A percentile compares a stretch with the other conserved stretches of the same genome.
Evolutionary conservation across 2,888 invertebrate species (phyloP).

Genomic region (Meandrusa payeni): DNA sequence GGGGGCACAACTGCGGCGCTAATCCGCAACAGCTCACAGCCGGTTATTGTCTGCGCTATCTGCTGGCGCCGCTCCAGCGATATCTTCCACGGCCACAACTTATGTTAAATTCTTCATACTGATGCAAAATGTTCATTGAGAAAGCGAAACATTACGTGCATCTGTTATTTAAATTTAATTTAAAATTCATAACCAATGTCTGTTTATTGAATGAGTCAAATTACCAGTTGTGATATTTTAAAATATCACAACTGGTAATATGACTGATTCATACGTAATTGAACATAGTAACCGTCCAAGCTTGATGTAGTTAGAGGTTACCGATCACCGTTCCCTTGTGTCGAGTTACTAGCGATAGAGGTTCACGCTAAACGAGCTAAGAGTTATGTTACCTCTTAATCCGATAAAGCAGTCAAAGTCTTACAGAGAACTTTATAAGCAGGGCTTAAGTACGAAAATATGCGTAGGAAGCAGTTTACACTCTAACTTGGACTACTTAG

Average conservation of each 20-base stretch:
- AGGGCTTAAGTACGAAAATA: slow-evolving; percentile 17
- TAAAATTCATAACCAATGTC: too few relatives aligned
- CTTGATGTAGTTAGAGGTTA: too few relatives aligned
- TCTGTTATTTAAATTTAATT: neutral
- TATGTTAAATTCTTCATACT: slow-evolving; percentile 8
- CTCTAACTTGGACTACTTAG: slow-evolving; percentile 6
- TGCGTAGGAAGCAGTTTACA: slow-evolving; percentile 21
- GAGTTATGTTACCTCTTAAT: too few relatives aligned
- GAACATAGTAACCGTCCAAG: too few relatives aligned
- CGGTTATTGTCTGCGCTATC: slow-evolving; percentile 1
- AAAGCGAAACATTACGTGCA: neutral
- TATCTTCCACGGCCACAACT: neutral
- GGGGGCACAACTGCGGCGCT: neutral
- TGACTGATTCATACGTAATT: too few relatives aligned
- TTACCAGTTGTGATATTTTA: too few relatives aligned
- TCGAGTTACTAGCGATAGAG: too few relatives aligned
- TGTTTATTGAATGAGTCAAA: too few relatives aligned
- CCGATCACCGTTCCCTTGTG: too few relatives aligned
- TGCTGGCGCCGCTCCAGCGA: neutral
- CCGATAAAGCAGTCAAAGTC: slow-evolving; percentile 6
- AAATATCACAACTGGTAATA: too few relatives aligned
- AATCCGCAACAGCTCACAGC: neutral
- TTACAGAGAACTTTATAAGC: slow-evolving; percentile 19
- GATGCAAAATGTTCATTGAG: slow-evolving; percentile 3
- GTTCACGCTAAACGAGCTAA: too few relatives aligned